phyloP scores from a whole-genome alignment of 1,140 invertebrate genomes.

The Pogonomyrmex californicus region DNA sequence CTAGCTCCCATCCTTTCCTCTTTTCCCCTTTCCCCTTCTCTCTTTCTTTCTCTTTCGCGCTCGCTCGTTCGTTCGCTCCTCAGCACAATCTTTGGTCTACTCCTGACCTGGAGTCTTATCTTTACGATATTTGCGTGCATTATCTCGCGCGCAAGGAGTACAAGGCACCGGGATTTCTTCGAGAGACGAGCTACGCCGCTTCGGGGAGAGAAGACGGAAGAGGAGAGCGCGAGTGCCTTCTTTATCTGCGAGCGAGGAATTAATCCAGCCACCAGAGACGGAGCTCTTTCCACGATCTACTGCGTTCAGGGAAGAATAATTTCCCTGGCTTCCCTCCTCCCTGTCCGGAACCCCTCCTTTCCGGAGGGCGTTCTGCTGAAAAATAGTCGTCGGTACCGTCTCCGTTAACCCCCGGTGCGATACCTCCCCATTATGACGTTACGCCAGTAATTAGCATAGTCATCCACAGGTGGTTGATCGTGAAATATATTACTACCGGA shows the following conservation, averaged over 20 bases:
- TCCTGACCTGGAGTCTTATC: slow-evolving; percentile 79
- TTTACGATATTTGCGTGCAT: slow-evolving; percentile 86
- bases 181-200: slow-evolving; percentile 22
- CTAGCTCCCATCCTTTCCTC: neutral
- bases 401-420: slow-evolving; percentile 40
- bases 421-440: slow-evolving; percentile 71
- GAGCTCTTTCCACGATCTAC: slow-evolving; percentile 47
- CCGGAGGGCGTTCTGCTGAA: slow-evolving; percentile 60
- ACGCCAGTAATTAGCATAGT: slow-evolving; percentile 77
- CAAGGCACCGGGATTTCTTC: slow-evolving; percentile 78
- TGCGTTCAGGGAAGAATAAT: slow-evolving; percentile 43
- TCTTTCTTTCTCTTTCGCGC: neutral
- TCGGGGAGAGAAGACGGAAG: slow-evolving; percentile 24
- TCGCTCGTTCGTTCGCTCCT: slow-evolving; percentile 11
- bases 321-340: neutral
- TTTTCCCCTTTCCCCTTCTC: too few relatives aligned
- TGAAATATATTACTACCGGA: slow-evolving; percentile 71
- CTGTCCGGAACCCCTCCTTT: neutral
- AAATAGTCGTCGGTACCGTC: slow-evolving; percentile 68
- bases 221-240: slow-evolving; percentile 22
- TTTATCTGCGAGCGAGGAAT: slow-evolving; percentile 63
- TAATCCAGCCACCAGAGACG: slow-evolving; percentile 62
- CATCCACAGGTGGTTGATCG: slow-evolving; percentile 79
- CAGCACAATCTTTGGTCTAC: slow-evolving; percentile 41
- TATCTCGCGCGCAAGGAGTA: slow-evolving; percentile 80